Conservation (phyloP, 2,888 invertebrate genomes). For the Hemistola chrysoprasaria region DNA sequence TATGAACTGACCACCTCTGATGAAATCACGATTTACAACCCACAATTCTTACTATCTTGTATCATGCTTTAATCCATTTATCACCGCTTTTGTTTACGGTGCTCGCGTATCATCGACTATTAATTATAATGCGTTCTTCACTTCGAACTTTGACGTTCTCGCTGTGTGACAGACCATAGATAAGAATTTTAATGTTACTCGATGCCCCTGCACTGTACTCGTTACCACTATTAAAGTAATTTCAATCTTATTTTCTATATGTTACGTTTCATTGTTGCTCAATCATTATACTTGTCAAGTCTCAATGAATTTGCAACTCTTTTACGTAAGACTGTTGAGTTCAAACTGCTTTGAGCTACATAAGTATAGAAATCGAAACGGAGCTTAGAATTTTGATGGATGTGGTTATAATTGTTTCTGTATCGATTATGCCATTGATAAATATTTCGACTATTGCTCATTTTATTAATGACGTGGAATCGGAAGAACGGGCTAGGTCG, state of each 20-base stretch:
- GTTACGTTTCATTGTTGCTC: conserved; percentile 31
- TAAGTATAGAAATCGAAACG: conserved; percentile 50
- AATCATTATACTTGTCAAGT: conserved; percentile 1
- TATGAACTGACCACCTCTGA: conserved; percentile 67
- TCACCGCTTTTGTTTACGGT: conserved; percentile 81
- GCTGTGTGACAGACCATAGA: conserved; percentile 80
- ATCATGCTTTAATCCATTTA: conserved; percentile 79
- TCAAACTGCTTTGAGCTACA: conserved; percentile 21
- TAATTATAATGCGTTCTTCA: conserved; percentile 80
- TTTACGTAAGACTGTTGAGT: conserved; percentile 29
- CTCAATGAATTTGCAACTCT: conserved; percentile 46
- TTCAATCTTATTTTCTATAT: conserved; percentile 34
- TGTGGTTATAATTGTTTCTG: conserved; percentile 82
- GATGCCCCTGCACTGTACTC: conserved; percentile 59
- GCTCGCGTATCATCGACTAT: conserved; percentile 80
- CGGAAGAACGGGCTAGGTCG: conserved; percentile 72
- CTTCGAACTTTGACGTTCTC: conserved; percentile 81
- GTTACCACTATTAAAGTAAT: conserved; percentile 37
- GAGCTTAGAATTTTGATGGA: conserved; percentile 79
- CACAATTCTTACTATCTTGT: conserved; percentile 74
- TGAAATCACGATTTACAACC: conserved; percentile 76
- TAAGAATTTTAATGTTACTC: conserved; percentile 81
- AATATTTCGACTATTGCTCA: conserved; percentile 81
- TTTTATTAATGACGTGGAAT: conserved; percentile 81
- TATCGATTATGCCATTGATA: conserved; percentile 83